Conservation (phyloP, 92 coral and sea anemone species). For the Epizoanthus rinbou region DNA sequence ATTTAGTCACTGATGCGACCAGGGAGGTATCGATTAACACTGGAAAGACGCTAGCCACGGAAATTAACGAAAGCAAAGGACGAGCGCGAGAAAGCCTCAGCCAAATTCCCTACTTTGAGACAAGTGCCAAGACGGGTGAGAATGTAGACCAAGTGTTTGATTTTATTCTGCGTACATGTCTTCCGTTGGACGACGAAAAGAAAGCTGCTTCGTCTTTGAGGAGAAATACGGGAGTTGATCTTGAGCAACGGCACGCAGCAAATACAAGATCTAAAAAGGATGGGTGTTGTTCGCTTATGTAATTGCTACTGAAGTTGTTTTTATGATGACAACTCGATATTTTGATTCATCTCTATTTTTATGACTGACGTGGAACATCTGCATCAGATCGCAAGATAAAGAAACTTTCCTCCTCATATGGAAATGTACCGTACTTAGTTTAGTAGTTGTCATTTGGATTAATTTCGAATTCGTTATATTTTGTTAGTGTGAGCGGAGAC, state of each 20-base stretch:
- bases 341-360: too few relatives aligned
- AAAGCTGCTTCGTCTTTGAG: constrained; percentile 59
- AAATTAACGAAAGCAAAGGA: constrained; percentile 72
- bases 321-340: too few relatives aligned
- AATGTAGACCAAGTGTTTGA: constrained; percentile 89
- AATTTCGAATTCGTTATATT: too few relatives aligned
- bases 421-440: too few relatives aligned
- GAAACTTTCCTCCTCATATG: too few relatives aligned
- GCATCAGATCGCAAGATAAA: too few relatives aligned
- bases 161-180: constrained; percentile 81
- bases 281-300: constrained; percentile 31
- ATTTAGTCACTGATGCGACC: constrained; percentile 67
- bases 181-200: constrained; percentile 77
- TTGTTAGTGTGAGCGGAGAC: too few relatives aligned
- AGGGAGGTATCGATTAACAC: constrained; percentile 59
- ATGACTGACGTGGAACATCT: too few relatives aligned
- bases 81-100: constrained; percentile 53
- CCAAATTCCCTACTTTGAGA: constrained; percentile 86
- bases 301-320: too few relatives aligned
- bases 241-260: constrained; percentile 43
- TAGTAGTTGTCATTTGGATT: too few relatives aligned
- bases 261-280: not conserved
- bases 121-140: constrained; percentile 93
- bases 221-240: constrained; percentile 51
- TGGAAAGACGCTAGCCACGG: constrained; percentile 78